Percentiles rank a stretch among this genome's conserved stretches.
These are phyloP conservation scores for Gallinago paraguaiae DNA, from an alignment of 2,113 vertebrate species.

Conservation along the genomic window DNA sequence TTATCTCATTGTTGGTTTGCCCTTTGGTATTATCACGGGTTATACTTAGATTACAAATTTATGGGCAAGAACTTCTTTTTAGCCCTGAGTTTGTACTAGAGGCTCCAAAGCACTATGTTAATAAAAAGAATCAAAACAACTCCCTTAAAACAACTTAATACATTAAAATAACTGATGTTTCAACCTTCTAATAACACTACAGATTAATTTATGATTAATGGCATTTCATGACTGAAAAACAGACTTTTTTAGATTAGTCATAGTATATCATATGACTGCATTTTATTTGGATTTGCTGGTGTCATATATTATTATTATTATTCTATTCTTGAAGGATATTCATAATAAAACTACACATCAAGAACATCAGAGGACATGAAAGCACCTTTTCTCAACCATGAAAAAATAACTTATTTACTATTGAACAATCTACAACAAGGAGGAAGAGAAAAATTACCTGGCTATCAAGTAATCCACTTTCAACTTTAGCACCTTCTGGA, in stretches of 20 bases:
- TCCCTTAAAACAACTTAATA: neutral
- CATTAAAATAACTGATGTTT: neutral
- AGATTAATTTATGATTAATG: neutral
- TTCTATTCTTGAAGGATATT: neutral
- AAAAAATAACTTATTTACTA: neutral
- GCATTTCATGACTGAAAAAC: neutral
- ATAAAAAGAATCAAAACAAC: neutral
- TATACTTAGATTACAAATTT: neutral
- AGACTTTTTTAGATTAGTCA: neutral
- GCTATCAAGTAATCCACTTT: conserved; percentile 98
- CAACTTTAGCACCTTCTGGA: conserved; percentile 94
- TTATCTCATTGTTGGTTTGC: neutral
- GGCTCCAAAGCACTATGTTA: neutral
- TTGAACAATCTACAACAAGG: neutral
- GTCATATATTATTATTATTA: neutral
- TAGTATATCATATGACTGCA: neutral
- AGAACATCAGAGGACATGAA: neutral
- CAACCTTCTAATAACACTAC: neutral
- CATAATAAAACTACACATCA: neutral
- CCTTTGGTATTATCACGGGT: neutral
- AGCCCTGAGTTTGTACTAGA: neutral
- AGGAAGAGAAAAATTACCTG: conserved; percentile 71
- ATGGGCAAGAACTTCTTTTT: neutral
- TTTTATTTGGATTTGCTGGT: neutral
- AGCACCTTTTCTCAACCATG: neutral